Evolutionary conservation across 2,797 vertebrate species (phyloP), one percentile per base, ranked within the genome.

Genomic region (Halcyon chelicuti): DNA sequence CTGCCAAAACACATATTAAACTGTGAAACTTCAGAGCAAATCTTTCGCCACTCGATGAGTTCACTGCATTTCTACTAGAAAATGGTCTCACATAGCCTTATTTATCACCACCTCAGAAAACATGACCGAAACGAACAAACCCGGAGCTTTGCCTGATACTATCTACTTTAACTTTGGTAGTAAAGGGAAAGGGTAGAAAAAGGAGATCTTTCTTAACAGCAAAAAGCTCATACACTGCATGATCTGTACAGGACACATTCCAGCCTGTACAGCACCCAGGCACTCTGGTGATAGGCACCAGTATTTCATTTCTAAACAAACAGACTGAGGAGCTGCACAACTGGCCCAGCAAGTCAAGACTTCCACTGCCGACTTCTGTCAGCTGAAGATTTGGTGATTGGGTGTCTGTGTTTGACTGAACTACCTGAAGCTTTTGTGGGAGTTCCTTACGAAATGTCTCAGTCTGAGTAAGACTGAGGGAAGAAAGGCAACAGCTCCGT

Each of bases 1-100:
- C 70, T 94, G 93, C 91, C 95, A 94, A 81, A 90, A 76, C 46
- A 94, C 79, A 80, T 68, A 55, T 4, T 88, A 73, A 95, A 84
- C 57, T 76, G 91, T 91, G 73, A 90, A 63, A 78, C 82, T 88
- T 90, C 80, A 75, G 88, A 86, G 82, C 35, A 88, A 63, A 79
- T 88, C 60, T 93, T 86, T 78, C 66, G 86, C 18, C 79, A 66
- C 82, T 89, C 5, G 3, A 10, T 75, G 71, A 93, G 35, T 84
- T 94, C 86, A 72, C 52, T 86, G n/a, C 85, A 37, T 83, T 92
- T 88, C 66, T 88, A 49, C 52, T 88, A 25, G 78, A 89, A 57
- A 90, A 58, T 46, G 89, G 58, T 55, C 57, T 95, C 66, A 44
- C 63, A 88, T 72, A 52, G 81, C 65, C 58, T 80, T 91, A 47